Base-by-base conservation (phyloP, 2,113 vertebrate genomes). In the Rhea pennata region DNA sequence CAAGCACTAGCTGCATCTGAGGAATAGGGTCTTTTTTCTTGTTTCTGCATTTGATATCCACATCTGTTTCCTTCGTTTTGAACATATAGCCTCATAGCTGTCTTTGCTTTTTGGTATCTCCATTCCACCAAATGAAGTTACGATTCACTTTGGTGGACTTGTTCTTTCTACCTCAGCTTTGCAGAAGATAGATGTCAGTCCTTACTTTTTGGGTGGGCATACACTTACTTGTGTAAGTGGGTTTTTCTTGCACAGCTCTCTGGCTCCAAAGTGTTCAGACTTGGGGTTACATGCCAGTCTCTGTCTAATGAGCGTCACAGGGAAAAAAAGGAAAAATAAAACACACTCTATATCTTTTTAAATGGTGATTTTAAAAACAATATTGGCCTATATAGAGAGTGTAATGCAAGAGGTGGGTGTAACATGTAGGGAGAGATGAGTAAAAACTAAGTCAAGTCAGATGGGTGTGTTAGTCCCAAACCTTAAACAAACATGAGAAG, bases 391-490 rank as follows among this genome's bases (percentile, higher is more conserved):
- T 3, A 7, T 0, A 4, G 51, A 29, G 33, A 33, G 53, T 4
- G 82, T 46, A 82, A 88, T 0, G 8, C 12, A 81, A 93, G 50
- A 94, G 61, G 56, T 33, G 95, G 85, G 80, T 42, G 69, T 61
- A 87, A 44, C 72, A 4, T 1, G 12, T 33, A 67, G 64, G 42
- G 69, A 86, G 50, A 15, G 42, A 51, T 78, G 86, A 72, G 90
- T 61, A 77, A 72, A 92, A 75, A 4, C 6, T 5, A 54, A 87
- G 36, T 71, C 51, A 74, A 79, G 83, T 62, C 42, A 8, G 58
- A n/a, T 40, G 93, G 90, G 95, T 75, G 93, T 71, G 93, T 42
- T 5, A 4, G 58, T 39, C 86, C 85, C 84, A 90, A 93, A 81
- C 44, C 84, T 78, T 69, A 46, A 82, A 40, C 80, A 93, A 94